Conservation (phyloP, 2,888 invertebrate species). For the Oxycera nigricornis region DNA sequence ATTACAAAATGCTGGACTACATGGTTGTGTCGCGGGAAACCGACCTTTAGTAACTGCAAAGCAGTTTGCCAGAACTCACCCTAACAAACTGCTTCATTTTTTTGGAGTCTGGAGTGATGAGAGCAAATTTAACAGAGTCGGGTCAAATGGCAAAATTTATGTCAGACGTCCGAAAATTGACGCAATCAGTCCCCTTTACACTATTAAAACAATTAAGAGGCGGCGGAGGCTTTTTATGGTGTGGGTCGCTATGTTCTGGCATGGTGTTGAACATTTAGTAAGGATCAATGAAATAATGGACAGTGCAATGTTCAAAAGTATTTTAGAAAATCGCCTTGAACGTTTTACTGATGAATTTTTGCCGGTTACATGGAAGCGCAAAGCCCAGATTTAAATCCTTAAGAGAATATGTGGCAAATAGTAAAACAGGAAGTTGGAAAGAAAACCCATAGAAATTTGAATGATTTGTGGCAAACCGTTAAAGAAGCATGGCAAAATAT, state of each 20-base stretch:
- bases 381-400: too few species aligned
- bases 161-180: not conserved
- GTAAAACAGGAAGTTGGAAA: too few species aligned
- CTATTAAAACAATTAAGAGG: not conserved
- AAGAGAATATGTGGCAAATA: too few species aligned
- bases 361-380: too few species aligned
- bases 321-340: not conserved
- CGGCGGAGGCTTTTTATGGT: not conserved
- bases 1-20: not conserved
- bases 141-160: not conserved
- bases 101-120: not conserved
- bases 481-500: too few species aligned
- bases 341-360: not conserved
- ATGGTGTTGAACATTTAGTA: not conserved
- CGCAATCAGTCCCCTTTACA: not conserved
- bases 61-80: not conserved
- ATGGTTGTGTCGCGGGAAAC: not conserved
- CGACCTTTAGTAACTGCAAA: not conserved
- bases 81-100: not conserved
- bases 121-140: too few species aligned
- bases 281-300: not conserved
- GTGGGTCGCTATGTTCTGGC: not conserved
- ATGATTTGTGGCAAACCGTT: too few species aligned
- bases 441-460: too few species aligned
- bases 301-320: not conserved